A percentile compares a stretch with the other conserved stretches of the same genome.
Evolutionary conservation across 2,113 vertebrate species (phyloP).

Genomic region (Brachypodius melanocephalos): DNA sequence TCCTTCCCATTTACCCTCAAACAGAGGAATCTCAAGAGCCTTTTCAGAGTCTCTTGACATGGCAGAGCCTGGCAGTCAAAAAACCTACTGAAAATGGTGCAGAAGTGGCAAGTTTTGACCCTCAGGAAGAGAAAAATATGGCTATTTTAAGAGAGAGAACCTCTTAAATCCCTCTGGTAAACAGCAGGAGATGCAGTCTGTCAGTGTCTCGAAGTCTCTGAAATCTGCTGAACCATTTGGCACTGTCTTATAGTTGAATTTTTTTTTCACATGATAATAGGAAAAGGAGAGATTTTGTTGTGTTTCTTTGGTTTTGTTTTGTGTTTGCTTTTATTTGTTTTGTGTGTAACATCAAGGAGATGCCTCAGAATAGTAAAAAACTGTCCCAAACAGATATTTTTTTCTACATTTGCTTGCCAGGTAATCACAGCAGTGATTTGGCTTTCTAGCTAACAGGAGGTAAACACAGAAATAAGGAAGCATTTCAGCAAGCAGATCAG

Average conservation of each 20-base stretch:
- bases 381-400: neutral
- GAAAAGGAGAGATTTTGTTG: neutral
- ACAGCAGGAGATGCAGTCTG: slow-evolving; percentile 47
- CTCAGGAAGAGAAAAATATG: slow-evolving; percentile 23
- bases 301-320: neutral
- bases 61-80: neutral
- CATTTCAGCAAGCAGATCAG: slow-evolving; percentile 8
- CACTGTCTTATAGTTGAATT: neutral
- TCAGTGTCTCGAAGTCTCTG: neutral
- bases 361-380: neutral
- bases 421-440: neutral
- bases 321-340: neutral
- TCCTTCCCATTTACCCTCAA: neutral
- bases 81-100: neutral
- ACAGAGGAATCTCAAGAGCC: neutral
- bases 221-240: slow-evolving; percentile 61
- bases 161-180: slow-evolving; percentile 48
- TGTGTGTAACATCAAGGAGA: neutral
- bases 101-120: slow-evolving; percentile 24
- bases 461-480: neutral
- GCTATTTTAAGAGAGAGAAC: slow-evolving; percentile 25
- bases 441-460: neutral
- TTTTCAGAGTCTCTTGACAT: neutral
- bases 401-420: neutral
- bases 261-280: neutral